Percentiles rank a stretch among this genome's conserved stretches.
These are phyloP conservation scores for Paragorgia papillata DNA, from an alignment of 92 coral and sea anemone genomes.

Conservation along the genomic window DNA sequence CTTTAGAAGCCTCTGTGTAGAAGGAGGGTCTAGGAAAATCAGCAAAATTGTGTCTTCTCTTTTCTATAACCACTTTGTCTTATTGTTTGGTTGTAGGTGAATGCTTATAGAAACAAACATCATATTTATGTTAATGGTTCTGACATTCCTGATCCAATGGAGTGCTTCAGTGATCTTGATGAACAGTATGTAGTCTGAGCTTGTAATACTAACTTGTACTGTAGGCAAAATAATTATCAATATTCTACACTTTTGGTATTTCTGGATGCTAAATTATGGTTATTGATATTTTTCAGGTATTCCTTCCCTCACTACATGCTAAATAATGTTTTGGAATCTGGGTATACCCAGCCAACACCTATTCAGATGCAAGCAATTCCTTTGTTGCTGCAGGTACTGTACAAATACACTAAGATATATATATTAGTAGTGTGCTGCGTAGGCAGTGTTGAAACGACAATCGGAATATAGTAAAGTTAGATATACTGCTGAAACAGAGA, in stretches of 20 bases:
- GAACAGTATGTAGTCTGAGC: constrained; percentile 59
- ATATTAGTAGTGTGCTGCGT: too few species aligned
- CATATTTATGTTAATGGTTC: constrained; percentile 89
- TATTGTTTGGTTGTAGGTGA: constrained; percentile 74
- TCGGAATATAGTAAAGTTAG: too few species aligned
- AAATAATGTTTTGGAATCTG: constrained; percentile 71
- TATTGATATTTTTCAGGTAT: constrained; percentile 58
- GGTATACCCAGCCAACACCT: constrained; percentile 79
- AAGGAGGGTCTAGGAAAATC: too few species aligned
- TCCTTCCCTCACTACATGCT: constrained; percentile 74
- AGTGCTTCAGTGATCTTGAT: constrained; percentile 66
- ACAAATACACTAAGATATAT: background rate
- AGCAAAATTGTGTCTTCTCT: too few species aligned
- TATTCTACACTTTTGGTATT: too few species aligned
- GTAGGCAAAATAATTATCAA: background rate
- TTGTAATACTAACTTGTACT: background rate
- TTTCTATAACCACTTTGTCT: too few species aligned
- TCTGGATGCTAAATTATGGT: too few species aligned
- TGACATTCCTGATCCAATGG: constrained; percentile 85
- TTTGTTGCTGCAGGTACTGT: constrained; percentile 79
- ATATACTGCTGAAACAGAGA: too few species aligned
- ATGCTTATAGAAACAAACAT: constrained; percentile 63
- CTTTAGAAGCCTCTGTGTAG: too few species aligned
- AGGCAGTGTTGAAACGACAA: too few species aligned
- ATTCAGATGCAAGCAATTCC: constrained; percentile 97